phyloP scores from a whole-genome alignment of 2,113 vertebrate genomes.

The Ammodytes marinus region DNA sequence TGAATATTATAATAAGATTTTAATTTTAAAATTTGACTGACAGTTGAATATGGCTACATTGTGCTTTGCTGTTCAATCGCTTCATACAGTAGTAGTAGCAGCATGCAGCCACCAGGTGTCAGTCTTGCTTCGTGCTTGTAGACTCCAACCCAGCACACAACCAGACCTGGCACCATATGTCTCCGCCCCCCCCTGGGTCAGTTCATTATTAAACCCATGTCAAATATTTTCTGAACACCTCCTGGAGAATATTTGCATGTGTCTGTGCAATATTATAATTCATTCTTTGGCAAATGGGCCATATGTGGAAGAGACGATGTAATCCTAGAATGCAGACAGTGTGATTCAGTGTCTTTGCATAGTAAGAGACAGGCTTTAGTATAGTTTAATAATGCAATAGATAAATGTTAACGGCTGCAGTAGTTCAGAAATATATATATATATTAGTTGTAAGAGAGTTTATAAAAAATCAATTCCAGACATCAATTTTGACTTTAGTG shows the following conservation, averaged over 20 bases:
- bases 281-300: background rate
- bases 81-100: slow-evolving; percentile 3
- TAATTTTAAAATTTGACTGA: background rate
- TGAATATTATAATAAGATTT: background rate
- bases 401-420: background rate
- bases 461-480: background rate
- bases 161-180: slow-evolving; percentile 5
- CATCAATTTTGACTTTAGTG: background rate
- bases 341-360: background rate
- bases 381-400: background rate
- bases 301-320: background rate
- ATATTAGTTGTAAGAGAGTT: background rate
- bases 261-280: slow-evolving; percentile 14
- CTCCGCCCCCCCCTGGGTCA: slow-evolving; percentile 9
- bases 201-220: slow-evolving; percentile 36
- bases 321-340: background rate
- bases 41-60: background rate
- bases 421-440: background rate
- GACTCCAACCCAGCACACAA: background rate
- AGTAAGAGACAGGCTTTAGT: background rate
- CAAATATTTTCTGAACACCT: slow-evolving; percentile 24
- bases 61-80: background rate
- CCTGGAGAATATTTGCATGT: slow-evolving; percentile 2
- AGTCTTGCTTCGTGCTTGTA: slow-evolving; percentile 24
- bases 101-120: slow-evolving; percentile 62